Conservation (phyloP, 2,888 invertebrate species). For the Cosmorhoe ocellata region DNA sequence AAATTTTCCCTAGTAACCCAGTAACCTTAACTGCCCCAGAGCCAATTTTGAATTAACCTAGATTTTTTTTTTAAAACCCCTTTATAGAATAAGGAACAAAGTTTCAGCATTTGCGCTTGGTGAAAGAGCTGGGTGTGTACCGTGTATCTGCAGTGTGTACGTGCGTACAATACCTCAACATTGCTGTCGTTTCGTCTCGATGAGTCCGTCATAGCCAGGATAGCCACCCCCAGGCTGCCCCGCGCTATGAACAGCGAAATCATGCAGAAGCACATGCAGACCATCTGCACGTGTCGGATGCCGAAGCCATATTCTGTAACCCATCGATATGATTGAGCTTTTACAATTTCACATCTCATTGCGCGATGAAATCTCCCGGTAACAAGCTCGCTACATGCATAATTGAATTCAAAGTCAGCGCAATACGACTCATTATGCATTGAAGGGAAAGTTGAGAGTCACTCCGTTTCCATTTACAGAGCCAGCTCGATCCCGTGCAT, state of each 20-base stretch:
- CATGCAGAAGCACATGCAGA: slow-evolving; percentile 83
- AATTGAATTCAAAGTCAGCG: neutral
- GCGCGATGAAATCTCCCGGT: too few relatives aligned
- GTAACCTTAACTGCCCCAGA: too few relatives aligned
- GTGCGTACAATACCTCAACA: slow-evolving; percentile 41
- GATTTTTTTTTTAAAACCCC: too few relatives aligned
- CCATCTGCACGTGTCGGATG: slow-evolving; percentile 84
- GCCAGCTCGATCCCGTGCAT: neutral
- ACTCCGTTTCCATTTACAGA: neutral
- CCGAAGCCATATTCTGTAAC: slow-evolving; percentile 73
- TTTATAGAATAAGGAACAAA: too few relatives aligned
- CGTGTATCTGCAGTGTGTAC: too few relatives aligned
- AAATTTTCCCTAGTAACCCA: too few relatives aligned
- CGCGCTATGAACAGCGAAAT: slow-evolving; percentile 83
- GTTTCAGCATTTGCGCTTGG: too few relatives aligned
- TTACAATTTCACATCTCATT: too few relatives aligned
- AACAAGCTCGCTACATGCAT: too few relatives aligned
- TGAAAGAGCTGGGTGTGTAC: too few relatives aligned
- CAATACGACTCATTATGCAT: neutral
- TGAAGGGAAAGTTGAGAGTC: neutral
- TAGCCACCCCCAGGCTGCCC: slow-evolving; percentile 86
- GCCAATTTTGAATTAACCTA: too few relatives aligned
- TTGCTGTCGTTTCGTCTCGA: slow-evolving; percentile 53
- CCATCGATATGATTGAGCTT: neutral
- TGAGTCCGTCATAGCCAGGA: slow-evolving; percentile 87